These are phyloP conservation scores for Lagopus muta DNA, from an alignment of 2,113 vertebrate species.

Conservation along the genomic window DNA sequence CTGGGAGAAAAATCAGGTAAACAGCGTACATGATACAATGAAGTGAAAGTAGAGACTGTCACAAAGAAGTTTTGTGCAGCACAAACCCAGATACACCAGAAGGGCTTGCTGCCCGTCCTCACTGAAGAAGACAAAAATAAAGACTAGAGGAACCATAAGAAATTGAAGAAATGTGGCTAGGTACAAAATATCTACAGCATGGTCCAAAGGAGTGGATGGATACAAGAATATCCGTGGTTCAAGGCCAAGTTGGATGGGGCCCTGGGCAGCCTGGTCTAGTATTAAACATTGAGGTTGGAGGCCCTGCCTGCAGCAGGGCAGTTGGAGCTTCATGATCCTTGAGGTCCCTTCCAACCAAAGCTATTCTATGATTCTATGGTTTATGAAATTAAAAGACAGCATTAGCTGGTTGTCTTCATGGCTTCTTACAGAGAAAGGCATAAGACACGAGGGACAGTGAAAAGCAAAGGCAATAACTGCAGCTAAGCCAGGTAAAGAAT, in stretches of 20 bases:
- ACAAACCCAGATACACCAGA: neutral
- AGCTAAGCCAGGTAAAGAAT: neutral
- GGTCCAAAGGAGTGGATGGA: neutral
- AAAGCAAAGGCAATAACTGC: neutral
- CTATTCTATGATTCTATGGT: neutral
- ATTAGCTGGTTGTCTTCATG: neutral
- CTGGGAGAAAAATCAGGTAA: neutral
- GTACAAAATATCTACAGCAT: neutral
- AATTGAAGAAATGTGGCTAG: neutral
- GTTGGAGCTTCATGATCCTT: too few species aligned
- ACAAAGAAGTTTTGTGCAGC: neutral
- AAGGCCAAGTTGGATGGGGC: too few species aligned
- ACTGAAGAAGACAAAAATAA: neutral
- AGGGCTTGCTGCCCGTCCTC: neutral
- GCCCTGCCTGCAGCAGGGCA: too few species aligned
- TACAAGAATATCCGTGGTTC: neutral
- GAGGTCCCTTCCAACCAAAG: too few species aligned
- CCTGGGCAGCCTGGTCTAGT: too few species aligned
- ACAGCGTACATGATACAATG: neutral
- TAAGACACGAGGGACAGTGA: neutral
- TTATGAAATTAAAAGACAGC: constrained; percentile 2
- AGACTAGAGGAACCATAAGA: neutral
- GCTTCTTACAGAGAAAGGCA: neutral
- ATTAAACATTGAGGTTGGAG: too few species aligned
- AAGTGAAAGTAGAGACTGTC: neutral